Conservation (phyloP, 37 sponge, comb jelly and placozoan genomes). For the Mnemiopsis leidyi region DNA sequence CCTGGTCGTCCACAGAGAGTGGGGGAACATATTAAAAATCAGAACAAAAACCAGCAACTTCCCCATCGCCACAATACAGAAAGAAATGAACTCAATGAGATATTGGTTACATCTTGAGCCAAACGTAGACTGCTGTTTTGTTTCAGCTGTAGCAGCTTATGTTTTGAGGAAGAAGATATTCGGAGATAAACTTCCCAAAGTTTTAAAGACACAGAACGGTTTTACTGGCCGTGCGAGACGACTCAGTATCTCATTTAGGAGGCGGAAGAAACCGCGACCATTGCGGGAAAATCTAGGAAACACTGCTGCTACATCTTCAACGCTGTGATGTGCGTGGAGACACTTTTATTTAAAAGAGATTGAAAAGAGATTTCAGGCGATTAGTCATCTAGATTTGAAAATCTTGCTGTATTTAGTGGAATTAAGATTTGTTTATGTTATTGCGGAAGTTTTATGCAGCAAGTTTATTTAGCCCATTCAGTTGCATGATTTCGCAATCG, state of each 20-base stretch:
- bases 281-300: background rate
- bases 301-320: background rate
- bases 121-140: slow-evolving; percentile 35
- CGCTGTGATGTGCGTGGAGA: background rate
- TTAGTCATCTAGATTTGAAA: background rate
- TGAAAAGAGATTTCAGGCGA: background rate
- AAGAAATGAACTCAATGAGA: slow-evolving; percentile 35
- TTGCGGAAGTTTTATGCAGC: too few relatives aligned
- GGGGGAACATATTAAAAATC: slow-evolving; percentile 51
- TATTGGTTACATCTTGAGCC: slow-evolving; percentile 60
- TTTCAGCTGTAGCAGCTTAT: slow-evolving; percentile 52
- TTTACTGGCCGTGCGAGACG: background rate
- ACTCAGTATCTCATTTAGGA: slow-evolving; percentile 46
- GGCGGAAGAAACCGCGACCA: slow-evolving; percentile 4
- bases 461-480: too few relatives aligned
- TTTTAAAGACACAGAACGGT: background rate
- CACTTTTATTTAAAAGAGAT: too few relatives aligned
- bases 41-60: slow-evolving; percentile 42
- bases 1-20: slow-evolving; percentile 40
- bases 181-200: slow-evolving; percentile 45
- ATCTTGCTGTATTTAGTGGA: too few relatives aligned
- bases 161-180: slow-evolving; percentile 34
- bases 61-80: slow-evolving; percentile 56
- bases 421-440: too few relatives aligned
- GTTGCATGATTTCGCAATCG: too few relatives aligned